These are phyloP conservation scores for Sarcophaga variegata DNA, from an alignment of 2,888 invertebrate species.

Conservation along the genomic window DNA sequence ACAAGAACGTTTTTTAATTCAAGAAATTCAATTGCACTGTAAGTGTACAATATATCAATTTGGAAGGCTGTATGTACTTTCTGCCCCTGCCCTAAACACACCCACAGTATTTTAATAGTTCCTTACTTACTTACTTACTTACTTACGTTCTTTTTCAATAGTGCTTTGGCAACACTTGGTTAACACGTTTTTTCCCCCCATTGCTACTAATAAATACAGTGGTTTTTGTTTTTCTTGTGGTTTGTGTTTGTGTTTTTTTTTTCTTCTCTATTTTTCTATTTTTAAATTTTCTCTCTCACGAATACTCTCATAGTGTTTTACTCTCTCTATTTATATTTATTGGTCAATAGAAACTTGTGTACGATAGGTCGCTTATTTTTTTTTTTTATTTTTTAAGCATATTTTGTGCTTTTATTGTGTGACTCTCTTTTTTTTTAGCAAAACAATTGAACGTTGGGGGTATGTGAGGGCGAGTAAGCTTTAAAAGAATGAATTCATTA, in stretches of 20 bases:
- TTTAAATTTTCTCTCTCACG: slow-evolving; percentile 23
- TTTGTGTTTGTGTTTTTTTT: slow-evolving; percentile 24
- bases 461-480: background rate
- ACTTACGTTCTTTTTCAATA: too few species aligned
- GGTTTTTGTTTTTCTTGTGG: slow-evolving; percentile 21
- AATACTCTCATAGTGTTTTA: slow-evolving; percentile 1
- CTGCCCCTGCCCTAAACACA: too few species aligned
- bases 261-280: slow-evolving; percentile 25
- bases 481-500: slow-evolving; percentile 34
- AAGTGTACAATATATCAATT: too few species aligned
- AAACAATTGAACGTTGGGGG: background rate
- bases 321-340: slow-evolving; percentile 45
- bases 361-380: slow-evolving; percentile 69
- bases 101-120: too few species aligned
- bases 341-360: slow-evolving; percentile 72
- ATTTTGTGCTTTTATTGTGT: slow-evolving; percentile 33
- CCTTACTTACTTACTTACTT: too few species aligned
- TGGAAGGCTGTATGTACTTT: too few species aligned
- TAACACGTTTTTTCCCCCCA: too few species aligned
- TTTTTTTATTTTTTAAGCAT: slow-evolving; percentile 30
- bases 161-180: too few species aligned
- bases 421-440: background rate
- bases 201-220: too few species aligned
- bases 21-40: too few species aligned
- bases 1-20: too few species aligned